Evolutionary conservation across 2,113 vertebrate genomes (phyloP), one percentile per base, ranked within the genome.

Genomic region (Nannobrachium achirus): DNA sequence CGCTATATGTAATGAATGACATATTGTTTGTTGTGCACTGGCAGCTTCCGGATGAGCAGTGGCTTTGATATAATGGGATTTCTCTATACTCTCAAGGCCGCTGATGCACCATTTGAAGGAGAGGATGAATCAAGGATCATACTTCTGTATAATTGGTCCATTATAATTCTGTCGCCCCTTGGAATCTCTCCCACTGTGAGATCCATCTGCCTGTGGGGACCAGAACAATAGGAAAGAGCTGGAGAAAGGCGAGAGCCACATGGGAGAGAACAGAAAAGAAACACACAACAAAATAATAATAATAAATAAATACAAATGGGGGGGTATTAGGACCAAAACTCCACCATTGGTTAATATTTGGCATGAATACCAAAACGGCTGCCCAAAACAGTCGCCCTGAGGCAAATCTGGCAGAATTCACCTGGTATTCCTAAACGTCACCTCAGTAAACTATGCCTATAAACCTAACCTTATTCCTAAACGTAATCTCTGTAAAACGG

Each of bases 21-120:
- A 56, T 13, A 51, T 38, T 41, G 19, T 59, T 42, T 33, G 42
- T 4, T 56, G 59, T 61, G 65, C 73, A 46, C 33, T 58, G 5
- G 42, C 4, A 59, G 60, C 60, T 64, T 41, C 51, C 57, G 19
- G 63, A 63, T 14, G 20, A 62, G 64, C 53, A 50, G 41, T 40
- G 55, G 66, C 58, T 64, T 48, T 67, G 62, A 79, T 78, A 73
- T 79, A 73, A 81, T 73, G 52, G 71, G 63, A 59, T 68, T 73
- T 59, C 42, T 62, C 49, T 60, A 48, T 42, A 56, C 25, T 53
- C 18, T 33, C 58, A 62, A 72, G 61, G 49, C 51, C 13, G n/a
- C 19, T 64, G 61, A 72, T 60, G 66, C 69, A 45, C 51, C 53
- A 15, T 71, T 81, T 66, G 44, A 66, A 75, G 45, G 14, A 45